Percentiles rank a stretch among this genome's conserved stretches.
phyloP scores from a whole-genome alignment of 1,140 invertebrate genomes.

The Trissolcus basalis region DNA sequence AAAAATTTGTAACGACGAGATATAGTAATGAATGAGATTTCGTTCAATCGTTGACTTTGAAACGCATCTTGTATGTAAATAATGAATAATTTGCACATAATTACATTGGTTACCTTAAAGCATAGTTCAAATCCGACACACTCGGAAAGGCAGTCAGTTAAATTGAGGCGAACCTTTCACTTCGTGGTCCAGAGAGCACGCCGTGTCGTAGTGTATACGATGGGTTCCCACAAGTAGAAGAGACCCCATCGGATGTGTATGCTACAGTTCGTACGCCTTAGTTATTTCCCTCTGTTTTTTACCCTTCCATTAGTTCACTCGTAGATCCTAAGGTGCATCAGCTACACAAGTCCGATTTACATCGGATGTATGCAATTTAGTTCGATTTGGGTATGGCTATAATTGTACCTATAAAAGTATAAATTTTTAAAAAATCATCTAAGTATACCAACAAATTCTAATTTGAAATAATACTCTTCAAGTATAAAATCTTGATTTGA shows the following conservation, averaged over 20 bases:
- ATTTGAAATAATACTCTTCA: too few relatives aligned
- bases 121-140: slow-evolving; percentile 63
- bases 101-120: slow-evolving; percentile 34
- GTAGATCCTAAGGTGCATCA: slow-evolving; percentile 48
- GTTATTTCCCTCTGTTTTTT: slow-evolving; percentile 51
- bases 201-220: slow-evolving; percentile 64
- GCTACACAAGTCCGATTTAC: slow-evolving; percentile 25
- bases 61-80: neutral
- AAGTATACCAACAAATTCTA: too few relatives aligned
- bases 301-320: slow-evolving; percentile 43
- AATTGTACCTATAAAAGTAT: too few relatives aligned
- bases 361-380: slow-evolving; percentile 33
- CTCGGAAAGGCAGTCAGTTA: slow-evolving; percentile 65
- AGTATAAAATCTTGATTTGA: too few relatives aligned
- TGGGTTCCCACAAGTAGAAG: slow-evolving; percentile 72
- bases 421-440: too few relatives aligned
- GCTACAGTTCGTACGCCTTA: slow-evolving; percentile 68
- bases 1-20: too few relatives aligned
- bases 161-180: slow-evolving; percentile 72
- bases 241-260: slow-evolving; percentile 59
- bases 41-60: neutral
- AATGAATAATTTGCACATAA: slow-evolving; percentile 11
- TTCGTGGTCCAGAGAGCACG: slow-evolving; percentile 75
- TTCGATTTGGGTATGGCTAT: slow-evolving; percentile 31
- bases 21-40: too few relatives aligned